A percentile compares a stretch with the other conserved stretches of the same genome.
phyloP scores from a whole-genome alignment of 2,113 vertebrate genomes.

The Aegithalos caudatus region DNA sequence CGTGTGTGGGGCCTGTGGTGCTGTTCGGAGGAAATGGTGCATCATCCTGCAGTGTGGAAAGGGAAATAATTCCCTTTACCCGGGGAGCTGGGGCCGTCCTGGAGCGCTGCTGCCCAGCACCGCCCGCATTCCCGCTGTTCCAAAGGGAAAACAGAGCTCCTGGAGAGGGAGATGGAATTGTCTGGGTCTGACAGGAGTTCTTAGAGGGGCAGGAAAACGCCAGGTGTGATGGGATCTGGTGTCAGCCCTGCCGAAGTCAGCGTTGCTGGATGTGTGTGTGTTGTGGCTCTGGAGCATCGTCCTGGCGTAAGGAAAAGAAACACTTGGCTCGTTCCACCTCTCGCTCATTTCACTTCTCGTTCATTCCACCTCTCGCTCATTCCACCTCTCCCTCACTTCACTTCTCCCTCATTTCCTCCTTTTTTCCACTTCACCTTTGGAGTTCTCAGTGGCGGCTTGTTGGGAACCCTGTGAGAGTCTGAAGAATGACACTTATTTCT shows the following conservation, averaged over 20 bases:
- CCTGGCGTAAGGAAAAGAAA: background rate
- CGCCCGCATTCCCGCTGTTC: fast-evolving
- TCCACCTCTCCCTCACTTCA: too few species aligned
- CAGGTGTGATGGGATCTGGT: too few species aligned
- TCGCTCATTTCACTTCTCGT: too few species aligned
- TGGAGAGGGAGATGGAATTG: fast-evolving
- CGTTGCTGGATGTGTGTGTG: fast-evolving
- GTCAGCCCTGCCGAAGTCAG: background rate
- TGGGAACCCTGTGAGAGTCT: background rate
- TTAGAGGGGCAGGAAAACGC: fast-evolving
- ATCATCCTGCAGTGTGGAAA: background rate
- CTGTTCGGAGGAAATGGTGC: background rate
- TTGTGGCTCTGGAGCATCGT: background rate
- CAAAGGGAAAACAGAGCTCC: fast-evolving
- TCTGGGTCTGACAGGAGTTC: background rate
- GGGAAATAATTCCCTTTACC: background rate
- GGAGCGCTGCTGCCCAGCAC: fast-evolving
- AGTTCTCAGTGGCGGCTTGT: background rate
- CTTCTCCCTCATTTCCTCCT: background rate
- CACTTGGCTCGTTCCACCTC: too few species aligned
- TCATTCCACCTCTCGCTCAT: too few species aligned
- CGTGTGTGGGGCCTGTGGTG: background rate
- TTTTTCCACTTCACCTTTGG: background rate
- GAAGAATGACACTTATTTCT: background rate
- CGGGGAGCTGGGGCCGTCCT: fast-evolving